These are phyloP conservation scores for Neodiprion lecontei DNA, from an alignment of 1,140 invertebrate species.

Conservation along the genomic window DNA sequence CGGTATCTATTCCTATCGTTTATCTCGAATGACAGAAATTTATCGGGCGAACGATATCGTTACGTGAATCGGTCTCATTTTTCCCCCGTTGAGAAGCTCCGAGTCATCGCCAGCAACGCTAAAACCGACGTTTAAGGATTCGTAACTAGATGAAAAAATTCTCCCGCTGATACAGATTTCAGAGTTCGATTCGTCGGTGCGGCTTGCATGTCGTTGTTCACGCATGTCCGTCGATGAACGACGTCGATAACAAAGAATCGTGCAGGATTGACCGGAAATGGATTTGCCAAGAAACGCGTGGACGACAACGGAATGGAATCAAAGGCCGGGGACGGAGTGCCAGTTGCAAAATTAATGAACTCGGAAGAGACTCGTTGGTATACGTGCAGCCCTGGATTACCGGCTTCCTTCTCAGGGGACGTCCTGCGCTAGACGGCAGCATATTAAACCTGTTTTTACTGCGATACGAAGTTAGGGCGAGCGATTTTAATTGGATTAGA, in stretches of 20 bases:
- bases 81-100: not conserved
- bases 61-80: not conserved
- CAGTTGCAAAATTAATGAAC: slow-evolving; percentile 7
- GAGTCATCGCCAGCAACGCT: not conserved
- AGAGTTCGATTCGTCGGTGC: too few species aligned
- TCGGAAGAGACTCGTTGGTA: not conserved
- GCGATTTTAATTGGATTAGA: slow-evolving; percentile 16
- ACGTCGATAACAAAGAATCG: not conserved
- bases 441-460: slow-evolving; percentile 14
- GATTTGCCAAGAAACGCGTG: not conserved
- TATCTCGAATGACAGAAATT: slow-evolving; percentile 7
- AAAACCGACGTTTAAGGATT: not conserved
- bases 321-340: not conserved
- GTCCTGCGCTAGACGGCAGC: slow-evolving; percentile 9
- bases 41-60: slow-evolving; percentile 7
- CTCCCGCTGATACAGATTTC: not conserved
- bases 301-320: not conserved
- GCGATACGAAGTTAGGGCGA: slow-evolving; percentile 5
- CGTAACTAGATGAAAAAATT: not conserved
- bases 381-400: not conserved
- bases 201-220: not conserved
- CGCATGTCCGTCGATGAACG: not conserved
- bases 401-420: slow-evolving; percentile 1
- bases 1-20: slow-evolving; percentile 7
- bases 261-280: not conserved